phyloP scores from a whole-genome alignment of 2,797 vertebrate species.

The Rhinogobio ventralis region DNA sequence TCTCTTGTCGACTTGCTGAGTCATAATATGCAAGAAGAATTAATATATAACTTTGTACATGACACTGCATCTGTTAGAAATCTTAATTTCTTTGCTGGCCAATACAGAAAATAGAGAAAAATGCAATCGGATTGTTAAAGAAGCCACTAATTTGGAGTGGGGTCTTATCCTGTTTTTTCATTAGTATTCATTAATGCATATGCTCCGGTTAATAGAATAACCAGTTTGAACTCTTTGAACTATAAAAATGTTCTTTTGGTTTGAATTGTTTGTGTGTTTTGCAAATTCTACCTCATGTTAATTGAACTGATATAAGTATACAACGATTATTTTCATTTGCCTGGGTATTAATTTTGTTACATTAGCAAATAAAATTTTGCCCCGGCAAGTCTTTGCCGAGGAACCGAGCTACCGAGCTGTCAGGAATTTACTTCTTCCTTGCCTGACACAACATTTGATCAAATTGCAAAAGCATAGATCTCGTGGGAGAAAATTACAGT shows the following conservation, averaged over 20 bases:
- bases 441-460: conserved; percentile 44
- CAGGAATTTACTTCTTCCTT: conserved; percentile 31
- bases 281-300: neutral
- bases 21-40: conserved; percentile 42
- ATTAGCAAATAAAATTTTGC: conserved; percentile 40
- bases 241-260: neutral
- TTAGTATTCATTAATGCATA: conserved; percentile 8
- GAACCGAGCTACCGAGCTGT: conserved; percentile 17
- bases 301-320: conserved; percentile 7
- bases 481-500: conserved; percentile 39
- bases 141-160: conserved; percentile 14
- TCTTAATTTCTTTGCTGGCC: conserved; percentile 17
- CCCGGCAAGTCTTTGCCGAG: neutral
- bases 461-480: conserved; percentile 40
- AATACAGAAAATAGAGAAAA: neutral
- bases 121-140: neutral
- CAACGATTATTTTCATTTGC: neutral
- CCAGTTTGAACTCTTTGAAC: neutral
- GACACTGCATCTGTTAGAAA: conserved; percentile 31
- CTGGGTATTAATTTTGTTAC: conserved; percentile 12
- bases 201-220: neutral
- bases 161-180: neutral
- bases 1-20: conserved; percentile 35
- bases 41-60: conserved; percentile 34
- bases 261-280: neutral